These are phyloP conservation scores for Petromus typicus DNA, from an alignment of 2,113 vertebrate species.

Conservation along the genomic window DNA sequence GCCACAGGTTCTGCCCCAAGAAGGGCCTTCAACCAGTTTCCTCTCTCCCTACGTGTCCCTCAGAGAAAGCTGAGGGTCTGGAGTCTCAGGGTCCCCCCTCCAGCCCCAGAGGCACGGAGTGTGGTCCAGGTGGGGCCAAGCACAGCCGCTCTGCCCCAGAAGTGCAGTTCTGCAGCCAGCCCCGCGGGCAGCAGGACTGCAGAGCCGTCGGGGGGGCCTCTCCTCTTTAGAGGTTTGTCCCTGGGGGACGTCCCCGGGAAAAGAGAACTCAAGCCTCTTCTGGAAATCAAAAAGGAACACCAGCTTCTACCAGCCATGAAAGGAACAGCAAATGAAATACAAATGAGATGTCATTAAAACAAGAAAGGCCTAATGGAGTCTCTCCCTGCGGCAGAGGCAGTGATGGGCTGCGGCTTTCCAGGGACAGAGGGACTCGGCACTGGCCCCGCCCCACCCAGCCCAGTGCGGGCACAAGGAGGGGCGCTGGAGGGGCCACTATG, in stretches of 20 bases:
- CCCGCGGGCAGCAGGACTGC: too few relatives aligned
- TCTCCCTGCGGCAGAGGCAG: background rate
- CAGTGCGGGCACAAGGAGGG: too few relatives aligned
- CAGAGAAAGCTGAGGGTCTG: background rate
- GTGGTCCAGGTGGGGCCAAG: background rate
- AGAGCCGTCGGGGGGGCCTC: background rate
- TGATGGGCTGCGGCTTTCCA: background rate
- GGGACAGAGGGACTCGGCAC: background rate
- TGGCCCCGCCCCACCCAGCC: background rate
- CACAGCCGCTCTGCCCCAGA: background rate
- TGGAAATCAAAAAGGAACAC: conserved; percentile 69
- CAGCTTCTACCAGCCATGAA: conserved; percentile 56
- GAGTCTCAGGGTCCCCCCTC: background rate
- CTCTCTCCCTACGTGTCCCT: too few relatives aligned
- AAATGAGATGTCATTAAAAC: conserved; percentile 54
- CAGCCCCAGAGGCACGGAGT: background rate
- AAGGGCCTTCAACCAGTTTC: background rate
- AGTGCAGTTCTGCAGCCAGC: too few relatives aligned
- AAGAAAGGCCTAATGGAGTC: background rate
- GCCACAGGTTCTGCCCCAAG: background rate
- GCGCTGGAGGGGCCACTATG: accelerated
- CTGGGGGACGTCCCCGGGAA: background rate
- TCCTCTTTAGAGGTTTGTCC: background rate
- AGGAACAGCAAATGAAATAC: conserved; percentile 67
- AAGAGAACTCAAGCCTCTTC: conserved; percentile 19